Percentiles rank a stretch among this genome's conserved stretches.
Evolutionary conservation across 30 jellyfish, hydroid and myxozoan genomes (phyloP).

Genomic region (Cassiopea andromeda): DNA sequence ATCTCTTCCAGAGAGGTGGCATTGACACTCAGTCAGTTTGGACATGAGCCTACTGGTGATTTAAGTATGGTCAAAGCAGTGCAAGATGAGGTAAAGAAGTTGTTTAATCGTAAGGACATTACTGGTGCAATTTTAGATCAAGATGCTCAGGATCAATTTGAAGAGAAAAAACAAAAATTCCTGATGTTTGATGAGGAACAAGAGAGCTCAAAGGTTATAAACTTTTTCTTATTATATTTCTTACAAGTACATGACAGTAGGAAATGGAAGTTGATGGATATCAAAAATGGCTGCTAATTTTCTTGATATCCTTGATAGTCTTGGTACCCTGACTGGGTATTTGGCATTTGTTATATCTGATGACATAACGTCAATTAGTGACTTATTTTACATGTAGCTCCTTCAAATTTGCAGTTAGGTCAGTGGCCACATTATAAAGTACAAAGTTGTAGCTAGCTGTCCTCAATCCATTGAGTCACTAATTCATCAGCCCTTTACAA

Average conservation of each 20-base stretch:
- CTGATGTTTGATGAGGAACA: conserved; percentile 26
- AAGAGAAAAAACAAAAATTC: conserved; percentile 45
- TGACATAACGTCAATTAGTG: no score
- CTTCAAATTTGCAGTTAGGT: no score
- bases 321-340: no score
- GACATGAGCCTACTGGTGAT: conserved; percentile 83
- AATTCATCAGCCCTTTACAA: not conserved
- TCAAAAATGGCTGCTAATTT: no score
- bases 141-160: conserved; percentile 40
- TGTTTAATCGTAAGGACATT: conserved; percentile 72
- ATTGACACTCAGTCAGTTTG: conserved; percentile 49
- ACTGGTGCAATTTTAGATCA: conserved; percentile 55
- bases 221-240: not conserved
- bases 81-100: conserved; percentile 68
- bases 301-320: no score
- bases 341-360: no score
- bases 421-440: no score
- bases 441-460: no score
- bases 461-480: conserved; percentile 7
- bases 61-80: conserved; percentile 68
- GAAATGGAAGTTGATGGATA: no score
- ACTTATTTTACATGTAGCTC: no score
- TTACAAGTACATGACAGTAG: not conserved
- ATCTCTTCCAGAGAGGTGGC: conserved; percentile 56
- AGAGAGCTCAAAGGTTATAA: not conserved